A percentile compares a stretch with the other conserved stretches of the same genome.
Conservation (phyloP, 2,888 invertebrate genomes). For the Herminia tarsipennalis region DNA sequence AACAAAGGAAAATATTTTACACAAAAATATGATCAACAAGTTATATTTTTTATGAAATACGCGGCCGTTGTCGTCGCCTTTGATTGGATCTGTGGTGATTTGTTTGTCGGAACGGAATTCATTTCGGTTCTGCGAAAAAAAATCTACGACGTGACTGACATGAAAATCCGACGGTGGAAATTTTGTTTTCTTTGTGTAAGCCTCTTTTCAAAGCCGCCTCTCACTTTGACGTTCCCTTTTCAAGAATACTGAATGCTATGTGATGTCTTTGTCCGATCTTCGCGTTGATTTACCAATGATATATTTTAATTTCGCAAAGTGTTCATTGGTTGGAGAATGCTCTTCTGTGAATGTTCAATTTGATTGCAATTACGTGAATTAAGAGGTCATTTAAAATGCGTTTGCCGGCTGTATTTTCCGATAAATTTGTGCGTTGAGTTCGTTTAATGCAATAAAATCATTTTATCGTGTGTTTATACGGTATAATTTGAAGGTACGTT, state of each 20-base stretch:
- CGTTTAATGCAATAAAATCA: no score
- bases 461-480: no score
- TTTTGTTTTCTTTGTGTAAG: conserved; percentile 68
- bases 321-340: conserved; percentile 7
- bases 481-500: no score
- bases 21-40: conserved; percentile 27
- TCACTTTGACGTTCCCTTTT: conserved; percentile 57
- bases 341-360: not conserved
- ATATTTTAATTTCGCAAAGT: conserved; percentile 31
- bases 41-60: conserved; percentile 50
- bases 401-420: no score
- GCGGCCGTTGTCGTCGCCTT: conserved; percentile 50
- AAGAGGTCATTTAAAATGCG: not conserved
- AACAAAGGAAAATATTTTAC: conserved; percentile 9
- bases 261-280: conserved; percentile 52
- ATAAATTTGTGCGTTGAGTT: no score
- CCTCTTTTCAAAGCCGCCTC: conserved; percentile 54
- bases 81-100: conserved; percentile 72
- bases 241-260: conserved; percentile 43
- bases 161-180: conserved; percentile 65
- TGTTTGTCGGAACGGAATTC: conserved; percentile 69
- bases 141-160: conserved; percentile 73
- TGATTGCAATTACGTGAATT: not conserved
- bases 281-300: conserved; percentile 43
- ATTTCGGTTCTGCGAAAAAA: conserved; percentile 62